Evolutionary conservation across 2,797 vertebrate genomes (phyloP), one percentile per base, ranked within the genome.

Genomic region (Delichon dasypus): DNA sequence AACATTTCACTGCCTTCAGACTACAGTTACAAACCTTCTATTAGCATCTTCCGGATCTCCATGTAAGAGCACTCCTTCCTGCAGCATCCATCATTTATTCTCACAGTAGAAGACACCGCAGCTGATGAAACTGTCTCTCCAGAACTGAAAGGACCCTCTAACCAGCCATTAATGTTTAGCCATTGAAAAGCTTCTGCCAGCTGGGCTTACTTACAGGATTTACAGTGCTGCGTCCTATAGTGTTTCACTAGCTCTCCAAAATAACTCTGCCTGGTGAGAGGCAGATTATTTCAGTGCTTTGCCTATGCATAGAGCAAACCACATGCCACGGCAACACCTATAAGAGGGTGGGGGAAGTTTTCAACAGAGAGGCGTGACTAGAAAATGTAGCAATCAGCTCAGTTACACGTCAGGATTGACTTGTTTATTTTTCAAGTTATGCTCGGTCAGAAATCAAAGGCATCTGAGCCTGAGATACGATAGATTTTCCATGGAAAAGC

Each of bases 301-400:
- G 94, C 54, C 87, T 61, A 94, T 94, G 85, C 95, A 85, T 57
- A 81, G 91, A 95, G 77, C 93, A 66, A 87, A 78, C 95, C 97
- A 94, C 95, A 90, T 88, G 96, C 94, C 94, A 88, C 87, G 96
- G 90, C 96, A 94, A 97, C 96, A 97, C 97, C 97, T 97, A 94
- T 79, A 95, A 96, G 89, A 97, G 97, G 95, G 97, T 88, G 97
- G 97, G 80, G 95, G 97, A 95, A 96, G 95, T 97, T 97, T 97
- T 95, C 92, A 51, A 96, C 95, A 96, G 97, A 97, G 97, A 97
- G 97, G 95, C 92, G 21, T 68, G 97, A 94, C 82, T 73, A 90
- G 91, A 96, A 91, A 88, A 94, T 96, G 96, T 57, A 82, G 94
- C 95, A 96, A 97, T 94, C 96, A 92, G 95, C 97, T 93, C 84